phyloP scores from a whole-genome alignment of 1,140 invertebrate species.

The Leptinotarsa lineolata region DNA sequence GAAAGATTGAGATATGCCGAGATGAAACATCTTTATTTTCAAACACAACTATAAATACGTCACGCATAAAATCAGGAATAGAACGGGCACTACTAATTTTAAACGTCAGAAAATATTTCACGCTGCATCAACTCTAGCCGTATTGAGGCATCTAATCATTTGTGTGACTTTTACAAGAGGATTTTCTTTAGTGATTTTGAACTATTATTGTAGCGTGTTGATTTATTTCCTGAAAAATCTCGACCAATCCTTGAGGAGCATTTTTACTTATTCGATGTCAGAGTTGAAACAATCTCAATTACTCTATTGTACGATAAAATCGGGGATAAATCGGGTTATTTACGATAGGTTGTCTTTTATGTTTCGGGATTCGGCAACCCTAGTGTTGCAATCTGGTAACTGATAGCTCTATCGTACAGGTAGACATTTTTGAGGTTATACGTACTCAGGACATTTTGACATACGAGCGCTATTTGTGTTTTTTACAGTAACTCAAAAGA shows the following conservation, averaged over 20 bases:
- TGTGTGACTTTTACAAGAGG: too few species aligned
- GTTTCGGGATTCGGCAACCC: too few species aligned
- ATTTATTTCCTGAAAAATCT: not conserved
- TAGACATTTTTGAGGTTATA: too few species aligned
- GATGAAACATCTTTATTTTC: slow-evolving; percentile 6
- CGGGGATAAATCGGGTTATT: not conserved
- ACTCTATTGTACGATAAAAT: not conserved
- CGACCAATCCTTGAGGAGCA: not conserved
- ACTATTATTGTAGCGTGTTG: not conserved
- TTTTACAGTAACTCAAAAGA: too few species aligned
- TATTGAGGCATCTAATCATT: not conserved
- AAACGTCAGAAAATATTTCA: not conserved
- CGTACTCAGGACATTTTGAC: too few species aligned
- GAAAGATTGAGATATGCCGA: slow-evolving; percentile 1
- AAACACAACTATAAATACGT: slow-evolving; percentile 1
- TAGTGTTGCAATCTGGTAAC: too few species aligned
- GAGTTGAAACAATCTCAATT: not conserved
- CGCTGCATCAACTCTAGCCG: not conserved
- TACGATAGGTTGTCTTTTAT: too few species aligned
- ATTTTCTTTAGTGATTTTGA: too few species aligned
- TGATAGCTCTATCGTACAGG: too few species aligned
- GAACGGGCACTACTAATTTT: slow-evolving; percentile 1
- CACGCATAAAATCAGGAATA: slow-evolving; percentile 5
- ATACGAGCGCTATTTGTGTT: too few species aligned
- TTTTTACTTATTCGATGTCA: not conserved